phyloP scores from a whole-genome alignment of 2,888 invertebrate species.

The Apocheima hispidaria region DNA sequence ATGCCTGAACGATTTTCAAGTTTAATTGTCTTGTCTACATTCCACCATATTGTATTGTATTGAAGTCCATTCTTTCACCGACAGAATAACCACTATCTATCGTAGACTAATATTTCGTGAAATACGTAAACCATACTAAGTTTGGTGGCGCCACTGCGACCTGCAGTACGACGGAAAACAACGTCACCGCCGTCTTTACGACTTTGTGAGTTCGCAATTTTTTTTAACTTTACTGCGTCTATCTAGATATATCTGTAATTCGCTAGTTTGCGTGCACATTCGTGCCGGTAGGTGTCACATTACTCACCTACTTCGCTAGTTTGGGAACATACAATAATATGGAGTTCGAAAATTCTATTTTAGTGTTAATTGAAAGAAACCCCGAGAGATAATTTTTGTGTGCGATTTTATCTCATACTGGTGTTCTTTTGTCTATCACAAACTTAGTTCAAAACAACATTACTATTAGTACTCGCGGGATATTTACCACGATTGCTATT shows the following conservation, averaged over 20 bases:
- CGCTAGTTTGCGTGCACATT: constrained; percentile 45
- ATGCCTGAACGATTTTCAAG: too few species aligned
- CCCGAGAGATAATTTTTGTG: neutral
- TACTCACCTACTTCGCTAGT: constrained; percentile 34
- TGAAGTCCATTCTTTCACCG: too few species aligned
- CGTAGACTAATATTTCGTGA: neutral
- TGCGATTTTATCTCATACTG: neutral
- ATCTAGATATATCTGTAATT: constrained; percentile 54
- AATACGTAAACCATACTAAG: constrained; percentile 5
- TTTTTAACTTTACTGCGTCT: constrained; percentile 54
- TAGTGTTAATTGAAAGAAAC: neutral
- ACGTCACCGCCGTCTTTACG: constrained; percentile 11
- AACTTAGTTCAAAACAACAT: too few species aligned
- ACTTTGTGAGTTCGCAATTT: constrained; percentile 50
- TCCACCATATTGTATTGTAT: too few species aligned
- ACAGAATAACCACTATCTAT: neutral
- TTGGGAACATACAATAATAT: constrained; percentile 34
- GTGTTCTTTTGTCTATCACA: too few species aligned
- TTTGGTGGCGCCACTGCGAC: constrained; percentile 14
- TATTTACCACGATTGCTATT: too few species aligned
- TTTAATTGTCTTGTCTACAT: too few species aligned
- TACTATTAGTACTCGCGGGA: too few species aligned
- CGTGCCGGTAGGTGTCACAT: constrained; percentile 36
- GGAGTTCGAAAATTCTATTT: constrained; percentile 30
- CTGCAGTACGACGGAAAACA: constrained; percentile 14